A percentile compares a stretch with the other conserved stretches of the same genome.
phyloP scores from a whole-genome alignment of 2,888 invertebrate genomes.

The Tipula unca region DNA sequence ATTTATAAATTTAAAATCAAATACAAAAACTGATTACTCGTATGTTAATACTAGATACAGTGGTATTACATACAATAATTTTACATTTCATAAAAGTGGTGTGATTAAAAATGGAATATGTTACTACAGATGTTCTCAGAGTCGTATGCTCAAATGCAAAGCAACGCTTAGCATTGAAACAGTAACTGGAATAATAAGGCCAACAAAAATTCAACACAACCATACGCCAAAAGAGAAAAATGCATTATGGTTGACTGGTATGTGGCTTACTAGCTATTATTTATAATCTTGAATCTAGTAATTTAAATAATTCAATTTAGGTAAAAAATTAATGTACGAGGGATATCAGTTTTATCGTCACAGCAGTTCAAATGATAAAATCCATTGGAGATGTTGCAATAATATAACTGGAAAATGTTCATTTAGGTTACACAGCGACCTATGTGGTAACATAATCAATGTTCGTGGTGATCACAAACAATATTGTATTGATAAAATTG shows the following conservation, averaged over 20 bases:
- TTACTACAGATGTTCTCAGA: constrained; percentile 25
- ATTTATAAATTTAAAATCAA: background rate
- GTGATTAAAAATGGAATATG: constrained; percentile 25
- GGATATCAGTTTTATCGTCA: constrained; percentile 25
- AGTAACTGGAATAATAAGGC: constrained; percentile 16
- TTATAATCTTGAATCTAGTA: background rate
- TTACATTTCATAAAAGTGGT: constrained; percentile 25
- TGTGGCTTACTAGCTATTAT: background rate
- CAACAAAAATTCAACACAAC: constrained; percentile 24
- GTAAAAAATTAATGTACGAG: constrained; percentile 24
- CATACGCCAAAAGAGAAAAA: constrained; percentile 23
- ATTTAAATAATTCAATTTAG: constrained; percentile 21
- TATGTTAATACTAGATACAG: background rate
- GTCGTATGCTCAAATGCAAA: constrained; percentile 22
- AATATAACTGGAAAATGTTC: constrained; percentile 21
- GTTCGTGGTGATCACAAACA: constrained; percentile 23
- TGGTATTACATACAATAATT: constrained; percentile 22
- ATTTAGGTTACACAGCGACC: constrained; percentile 25
- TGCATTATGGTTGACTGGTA: constrained; percentile 21
- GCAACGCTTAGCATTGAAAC: constrained; percentile 23
- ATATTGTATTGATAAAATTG: background rate
- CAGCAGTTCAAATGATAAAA: constrained; percentile 24
- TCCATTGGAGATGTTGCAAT: constrained; percentile 25
- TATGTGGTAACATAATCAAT: constrained; percentile 23
- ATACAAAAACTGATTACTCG: background rate